phyloP scores from a whole-genome alignment of 2,797 vertebrate species.

The Syndactyla subalaris region DNA sequence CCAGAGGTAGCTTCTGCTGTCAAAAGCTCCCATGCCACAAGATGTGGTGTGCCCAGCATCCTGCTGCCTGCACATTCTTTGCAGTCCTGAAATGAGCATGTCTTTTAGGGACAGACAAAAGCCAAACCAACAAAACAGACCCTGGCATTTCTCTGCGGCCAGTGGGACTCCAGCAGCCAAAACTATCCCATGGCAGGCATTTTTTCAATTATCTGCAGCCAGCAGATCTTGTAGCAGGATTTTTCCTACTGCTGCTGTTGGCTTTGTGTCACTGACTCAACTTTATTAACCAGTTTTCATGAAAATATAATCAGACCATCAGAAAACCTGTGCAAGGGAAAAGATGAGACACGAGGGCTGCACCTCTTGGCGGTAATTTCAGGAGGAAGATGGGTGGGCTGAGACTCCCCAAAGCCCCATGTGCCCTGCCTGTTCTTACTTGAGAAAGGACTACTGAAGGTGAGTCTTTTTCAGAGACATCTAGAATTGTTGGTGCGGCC shows the following conservation, averaged over 20 bases:
- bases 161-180: not conserved
- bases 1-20: not conserved
- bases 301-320: not conserved
- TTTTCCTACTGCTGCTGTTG: not conserved
- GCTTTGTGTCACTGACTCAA: not conserved
- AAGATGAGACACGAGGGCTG: not conserved
- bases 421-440: not conserved
- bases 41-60: not conserved
- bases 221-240: not conserved
- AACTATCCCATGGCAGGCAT: not conserved
- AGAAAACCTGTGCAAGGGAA: not conserved
- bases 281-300: not conserved
- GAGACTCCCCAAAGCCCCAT: not conserved
- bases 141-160: not conserved
- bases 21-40: not conserved
- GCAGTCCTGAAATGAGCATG: not conserved
- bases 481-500: not conserved
- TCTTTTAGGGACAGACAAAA: not conserved
- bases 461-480: not conserved
- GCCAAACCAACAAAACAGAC: constrained; percentile 22
- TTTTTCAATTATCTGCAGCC: constrained; percentile 7
- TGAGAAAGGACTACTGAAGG: not conserved
- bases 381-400: not conserved
- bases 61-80: not conserved
- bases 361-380: not conserved